Conservation (phyloP, 2,113 vertebrate species). For the Erpornis zantholeuca region DNA sequence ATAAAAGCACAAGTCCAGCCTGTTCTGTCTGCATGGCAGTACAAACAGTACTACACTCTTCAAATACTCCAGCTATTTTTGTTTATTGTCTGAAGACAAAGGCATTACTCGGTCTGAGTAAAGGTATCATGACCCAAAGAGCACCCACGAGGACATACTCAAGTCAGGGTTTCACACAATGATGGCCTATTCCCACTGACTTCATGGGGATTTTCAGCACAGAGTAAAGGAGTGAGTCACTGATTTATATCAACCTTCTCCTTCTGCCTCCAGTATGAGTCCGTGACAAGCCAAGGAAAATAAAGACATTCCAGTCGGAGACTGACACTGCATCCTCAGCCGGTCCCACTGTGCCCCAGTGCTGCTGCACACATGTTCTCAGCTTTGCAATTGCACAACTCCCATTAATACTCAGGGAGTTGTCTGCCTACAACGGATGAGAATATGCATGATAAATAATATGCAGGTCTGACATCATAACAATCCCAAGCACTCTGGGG, state of each 20-base stretch:
- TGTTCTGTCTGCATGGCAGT: slow-evolving; percentile 24
- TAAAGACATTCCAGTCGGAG: slow-evolving; percentile 70
- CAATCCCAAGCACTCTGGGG: slow-evolving; percentile 10
- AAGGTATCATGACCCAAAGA: slow-evolving; percentile 31
- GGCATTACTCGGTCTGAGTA: background rate
- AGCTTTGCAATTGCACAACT: slow-evolving; percentile 8
- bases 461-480: background rate
- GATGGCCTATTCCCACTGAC: slow-evolving; percentile 46
- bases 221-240: slow-evolving; percentile 34
- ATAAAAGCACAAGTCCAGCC: slow-evolving; percentile 8
- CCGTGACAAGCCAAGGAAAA: slow-evolving; percentile 68
- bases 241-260: slow-evolving; percentile 68
- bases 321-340: slow-evolving; percentile 62
- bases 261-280: slow-evolving; percentile 59
- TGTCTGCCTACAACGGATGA: slow-evolving; percentile 7
- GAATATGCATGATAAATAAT: background rate
- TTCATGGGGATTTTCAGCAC: slow-evolving; percentile 26
- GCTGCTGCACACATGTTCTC: slow-evolving; percentile 50
- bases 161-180: slow-evolving; percentile 24
- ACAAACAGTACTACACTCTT: slow-evolving; percentile 29
- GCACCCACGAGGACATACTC: slow-evolving; percentile 10
- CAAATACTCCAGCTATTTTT: background rate
- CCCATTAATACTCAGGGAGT: background rate
- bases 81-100: background rate
- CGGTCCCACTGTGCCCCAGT: slow-evolving; percentile 5